phyloP scores from a whole-genome alignment of 2,797 vertebrate genomes.

The Halcyon chelicuti region DNA sequence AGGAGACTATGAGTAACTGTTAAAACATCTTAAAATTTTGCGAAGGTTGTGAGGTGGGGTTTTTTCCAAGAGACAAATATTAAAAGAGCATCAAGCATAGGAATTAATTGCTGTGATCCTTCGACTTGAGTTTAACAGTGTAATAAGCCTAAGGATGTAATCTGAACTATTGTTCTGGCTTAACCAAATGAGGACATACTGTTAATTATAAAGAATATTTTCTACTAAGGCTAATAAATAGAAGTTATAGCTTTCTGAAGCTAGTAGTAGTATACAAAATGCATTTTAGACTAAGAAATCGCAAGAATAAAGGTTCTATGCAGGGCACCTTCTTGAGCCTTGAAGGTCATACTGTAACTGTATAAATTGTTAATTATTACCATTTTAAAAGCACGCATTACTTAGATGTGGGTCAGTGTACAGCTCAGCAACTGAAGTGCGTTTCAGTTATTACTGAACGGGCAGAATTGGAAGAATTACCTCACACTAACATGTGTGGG shows the following conservation, averaged over 20 bases:
- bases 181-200: not conserved
- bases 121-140: not conserved
- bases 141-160: not conserved
- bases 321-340: slow-evolving; percentile 6
- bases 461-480: not conserved
- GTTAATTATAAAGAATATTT: slow-evolving; percentile 19
- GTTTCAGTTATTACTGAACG: not conserved
- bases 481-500: not conserved
- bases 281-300: slow-evolving; percentile 41
- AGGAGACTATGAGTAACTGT: not conserved
- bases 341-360: slow-evolving; percentile 13
- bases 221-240: slow-evolving; percentile 51
- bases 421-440: not conserved
- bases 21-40: not conserved
- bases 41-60: fast-evolving
- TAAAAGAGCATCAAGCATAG: not conserved
- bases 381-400: not conserved
- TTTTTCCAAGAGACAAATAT: not conserved
- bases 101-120: not conserved
- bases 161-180: not conserved
- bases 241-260: slow-evolving; percentile 64
- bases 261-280: slow-evolving; percentile 38
- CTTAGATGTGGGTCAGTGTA: not conserved
- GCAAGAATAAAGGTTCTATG: slow-evolving; percentile 35
- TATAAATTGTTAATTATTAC: slow-evolving; percentile 52